phyloP scores from a whole-genome alignment of 92 coral and sea anemone genomes.

The Porites lobata region DNA sequence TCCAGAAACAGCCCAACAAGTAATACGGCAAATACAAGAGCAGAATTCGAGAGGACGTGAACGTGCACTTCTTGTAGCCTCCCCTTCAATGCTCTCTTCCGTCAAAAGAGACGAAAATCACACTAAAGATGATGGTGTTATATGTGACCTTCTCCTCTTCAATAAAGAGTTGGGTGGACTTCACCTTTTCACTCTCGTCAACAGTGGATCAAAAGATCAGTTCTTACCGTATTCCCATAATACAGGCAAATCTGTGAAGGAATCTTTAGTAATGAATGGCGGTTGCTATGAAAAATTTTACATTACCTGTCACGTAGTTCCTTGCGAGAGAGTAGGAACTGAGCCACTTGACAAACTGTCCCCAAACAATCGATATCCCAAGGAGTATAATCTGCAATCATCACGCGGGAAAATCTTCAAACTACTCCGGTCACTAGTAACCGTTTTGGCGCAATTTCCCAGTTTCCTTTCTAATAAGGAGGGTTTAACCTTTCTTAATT shows the following conservation, averaged over 20 bases:
- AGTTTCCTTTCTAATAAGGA: neutral
- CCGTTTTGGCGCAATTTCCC: slow-evolving; percentile 1
- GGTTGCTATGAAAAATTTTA: slow-evolving; percentile 9
- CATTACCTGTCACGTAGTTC: slow-evolving; percentile 13
- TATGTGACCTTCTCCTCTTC: slow-evolving; percentile 42
- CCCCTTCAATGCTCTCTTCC: neutral
- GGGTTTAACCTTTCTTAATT: slow-evolving; percentile 2
- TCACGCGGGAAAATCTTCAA: neutral
- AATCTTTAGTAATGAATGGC: slow-evolving; percentile 14
- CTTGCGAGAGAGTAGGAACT: neutral
- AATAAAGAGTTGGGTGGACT: slow-evolving; percentile 13
- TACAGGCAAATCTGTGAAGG: neutral
- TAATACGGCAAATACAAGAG: neutral
- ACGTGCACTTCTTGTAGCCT: neutral
- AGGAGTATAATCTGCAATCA: neutral
- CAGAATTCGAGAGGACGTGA: neutral
- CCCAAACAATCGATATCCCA: neutral
- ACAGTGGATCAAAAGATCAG: neutral
- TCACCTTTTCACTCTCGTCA: slow-evolving; percentile 21
- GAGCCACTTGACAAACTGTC: no score
- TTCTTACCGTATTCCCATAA: neutral
- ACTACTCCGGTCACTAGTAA: slow-evolving; percentile 17
- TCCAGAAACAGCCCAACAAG: neutral
- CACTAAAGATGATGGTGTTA: neutral
- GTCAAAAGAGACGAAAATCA: neutral